Base-by-base conservation (phyloP, 2,888 invertebrate genomes). In the Melanostoma scalare region DNA sequence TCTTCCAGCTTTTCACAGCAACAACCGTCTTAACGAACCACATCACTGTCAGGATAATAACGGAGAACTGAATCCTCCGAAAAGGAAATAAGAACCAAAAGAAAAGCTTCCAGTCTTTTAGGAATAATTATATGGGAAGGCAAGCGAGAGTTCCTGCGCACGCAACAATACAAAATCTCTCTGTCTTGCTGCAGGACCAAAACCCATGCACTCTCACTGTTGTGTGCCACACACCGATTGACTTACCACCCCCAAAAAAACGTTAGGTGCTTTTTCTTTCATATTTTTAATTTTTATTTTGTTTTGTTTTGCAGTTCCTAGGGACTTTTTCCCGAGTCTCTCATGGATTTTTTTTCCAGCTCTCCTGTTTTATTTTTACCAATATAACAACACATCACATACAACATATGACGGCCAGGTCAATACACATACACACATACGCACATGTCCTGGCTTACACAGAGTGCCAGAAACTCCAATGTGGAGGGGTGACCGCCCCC, bases 401-500 rank as follows among this genome's bases (percentile, higher is more conserved):
- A 84, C 84, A 84, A 84, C 84, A 84, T 84, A 84, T 84, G 84
- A 84, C 74, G 63, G 73, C 68, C 78, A 65, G 78, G 58, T 78
- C 69, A 71, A 65, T 68, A 77, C 61, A 74, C 82, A 71, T 55
- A 78, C 42, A 79, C 65, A 44, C 30, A 56, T 31, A 36, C 46
- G 3, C 50, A 65, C 67, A 58, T 61, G 78, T 65, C 67, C 60
- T 77, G 48, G 55, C 48, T 72, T 61, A 82, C 52, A 82, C 78
- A 73, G 60, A 46, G 6, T 56, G 61, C 55, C 68, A 78, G 61
- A 35, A 75, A 65, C 71, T 77, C 72, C 67, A 76, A 4, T 73
- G 76, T 67, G 71, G 79, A 75, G 75, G 85, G 86, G 86, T 86
- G 86, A 85, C 87, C 87, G 87, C 87, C 87, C 86, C 86, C 85